phyloP scores from a whole-genome alignment of 2,888 invertebrate genomes.

The Emmelina monodactyla region DNA sequence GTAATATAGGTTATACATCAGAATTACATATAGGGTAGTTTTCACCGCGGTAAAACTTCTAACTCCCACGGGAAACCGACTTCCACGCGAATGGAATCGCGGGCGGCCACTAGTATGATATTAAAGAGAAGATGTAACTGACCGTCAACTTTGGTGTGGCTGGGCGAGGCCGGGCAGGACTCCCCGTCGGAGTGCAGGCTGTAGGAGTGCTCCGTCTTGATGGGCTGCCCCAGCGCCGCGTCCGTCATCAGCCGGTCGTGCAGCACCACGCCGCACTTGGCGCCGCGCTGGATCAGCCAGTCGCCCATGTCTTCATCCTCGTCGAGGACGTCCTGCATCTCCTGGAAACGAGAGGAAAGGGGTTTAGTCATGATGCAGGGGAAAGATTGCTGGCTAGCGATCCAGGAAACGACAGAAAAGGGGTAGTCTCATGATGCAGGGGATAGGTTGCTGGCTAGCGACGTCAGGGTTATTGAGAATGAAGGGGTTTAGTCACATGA shows the following conservation, averaged over 20 bases:
- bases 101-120: too few species aligned
- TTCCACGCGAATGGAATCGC: too few species aligned
- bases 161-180: constrained; percentile 74
- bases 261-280: constrained; percentile 76
- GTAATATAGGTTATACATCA: too few species aligned
- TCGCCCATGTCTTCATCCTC: constrained; percentile 72
- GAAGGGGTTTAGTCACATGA: too few species aligned
- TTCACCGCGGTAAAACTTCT: too few species aligned
- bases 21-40: too few species aligned
- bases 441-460: too few species aligned
- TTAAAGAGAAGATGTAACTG: constrained; percentile 26
- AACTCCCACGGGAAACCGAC: too few species aligned
- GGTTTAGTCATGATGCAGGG: not conserved
- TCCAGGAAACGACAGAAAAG: too few species aligned
- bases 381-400: too few species aligned
- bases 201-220: constrained; percentile 94
- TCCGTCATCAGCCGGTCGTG: constrained; percentile 92
- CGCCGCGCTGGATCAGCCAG: constrained; percentile 74
- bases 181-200: constrained; percentile 79
- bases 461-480: too few species aligned
- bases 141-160: constrained; percentile 79
- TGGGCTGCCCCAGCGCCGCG: constrained; percentile 84
- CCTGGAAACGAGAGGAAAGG: constrained; percentile 47
- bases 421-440: too few species aligned
- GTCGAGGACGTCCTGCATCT: constrained; percentile 70